Conservation (phyloP, 2,888 invertebrate species). For the Drosophila limbata region DNA sequence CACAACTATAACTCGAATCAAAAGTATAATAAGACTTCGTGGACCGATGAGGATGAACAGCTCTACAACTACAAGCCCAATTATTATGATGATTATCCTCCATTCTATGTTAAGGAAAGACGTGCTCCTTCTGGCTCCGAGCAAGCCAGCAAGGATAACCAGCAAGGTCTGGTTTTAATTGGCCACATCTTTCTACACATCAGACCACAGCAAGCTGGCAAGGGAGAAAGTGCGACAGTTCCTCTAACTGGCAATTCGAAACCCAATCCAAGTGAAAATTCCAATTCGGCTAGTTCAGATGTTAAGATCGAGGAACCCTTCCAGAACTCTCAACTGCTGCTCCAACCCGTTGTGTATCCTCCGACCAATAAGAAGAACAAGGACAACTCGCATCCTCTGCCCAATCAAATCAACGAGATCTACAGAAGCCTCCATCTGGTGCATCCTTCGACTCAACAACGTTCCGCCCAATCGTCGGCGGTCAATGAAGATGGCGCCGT, state of each 20-base stretch:
- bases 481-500: slow-evolving; percentile 54
- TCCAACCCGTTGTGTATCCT: slow-evolving; percentile 47
- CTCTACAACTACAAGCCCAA: slow-evolving; percentile 27
- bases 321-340: slow-evolving; percentile 39
- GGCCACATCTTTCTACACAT: slow-evolving; percentile 52
- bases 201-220: slow-evolving; percentile 4
- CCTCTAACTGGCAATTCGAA: neutral
- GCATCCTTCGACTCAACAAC: slow-evolving; percentile 44
- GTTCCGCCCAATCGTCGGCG: slow-evolving; percentile 39
- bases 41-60: slow-evolving; percentile 3
- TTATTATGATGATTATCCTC: neutral
- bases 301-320: slow-evolving; percentile 15
- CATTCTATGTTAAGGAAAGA: slow-evolving; percentile 27
- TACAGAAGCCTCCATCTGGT: slow-evolving; percentile 40
- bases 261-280: neutral
- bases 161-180: slow-evolving; percentile 33
- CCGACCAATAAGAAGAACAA: slow-evolving; percentile 3
- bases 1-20: neutral
- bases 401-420: slow-evolving; percentile 39
- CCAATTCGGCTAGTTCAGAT: neutral
- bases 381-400: neutral
- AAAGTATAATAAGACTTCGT: neutral
- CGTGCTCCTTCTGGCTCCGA: neutral
- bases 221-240: neutral
- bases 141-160: neutral